These are phyloP conservation scores for Neodiprion fabricii DNA, from an alignment of 1,140 invertebrate species.

Conservation along the genomic window DNA sequence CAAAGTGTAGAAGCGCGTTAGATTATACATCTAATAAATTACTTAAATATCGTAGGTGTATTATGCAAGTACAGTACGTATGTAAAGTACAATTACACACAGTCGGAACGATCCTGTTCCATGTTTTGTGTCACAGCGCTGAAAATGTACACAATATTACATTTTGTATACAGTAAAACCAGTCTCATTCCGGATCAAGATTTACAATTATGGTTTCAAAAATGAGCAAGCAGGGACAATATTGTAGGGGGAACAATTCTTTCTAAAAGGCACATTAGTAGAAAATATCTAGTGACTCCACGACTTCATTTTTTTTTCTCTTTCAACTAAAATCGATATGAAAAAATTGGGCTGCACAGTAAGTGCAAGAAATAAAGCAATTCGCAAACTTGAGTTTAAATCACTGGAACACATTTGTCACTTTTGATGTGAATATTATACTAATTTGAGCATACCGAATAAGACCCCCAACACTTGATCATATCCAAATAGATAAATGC, in stretches of 20 bases:
- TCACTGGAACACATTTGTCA: too few relatives aligned
- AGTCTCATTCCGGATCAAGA: neutral
- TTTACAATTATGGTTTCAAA: neutral
- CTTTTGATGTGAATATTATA: too few relatives aligned
- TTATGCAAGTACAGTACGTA: neutral
- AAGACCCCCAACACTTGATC: too few relatives aligned
- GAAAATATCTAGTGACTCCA: too few relatives aligned
- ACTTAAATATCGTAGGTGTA: neutral
- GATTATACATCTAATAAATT: slow-evolving; percentile 4
- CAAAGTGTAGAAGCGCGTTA: slow-evolving; percentile 16
- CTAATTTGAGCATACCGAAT: too few relatives aligned
- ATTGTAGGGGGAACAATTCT: neutral
- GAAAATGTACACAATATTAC: neutral
- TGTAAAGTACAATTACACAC: neutral
- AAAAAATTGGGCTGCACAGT: too few relatives aligned
- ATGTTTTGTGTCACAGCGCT: neutral
- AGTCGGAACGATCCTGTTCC: neutral
- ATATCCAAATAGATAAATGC: too few relatives aligned
- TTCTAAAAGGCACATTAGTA: neutral
- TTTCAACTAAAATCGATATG: too few relatives aligned
- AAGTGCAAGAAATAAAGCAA: too few relatives aligned
- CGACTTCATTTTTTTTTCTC: too few relatives aligned
- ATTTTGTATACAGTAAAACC: neutral
- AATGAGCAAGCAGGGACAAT: neutral
- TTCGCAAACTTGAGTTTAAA: too few relatives aligned